These are phyloP conservation scores for Lasioglossum figueresi DNA, from an alignment of 2,888 invertebrate species.

Conservation along the genomic window DNA sequence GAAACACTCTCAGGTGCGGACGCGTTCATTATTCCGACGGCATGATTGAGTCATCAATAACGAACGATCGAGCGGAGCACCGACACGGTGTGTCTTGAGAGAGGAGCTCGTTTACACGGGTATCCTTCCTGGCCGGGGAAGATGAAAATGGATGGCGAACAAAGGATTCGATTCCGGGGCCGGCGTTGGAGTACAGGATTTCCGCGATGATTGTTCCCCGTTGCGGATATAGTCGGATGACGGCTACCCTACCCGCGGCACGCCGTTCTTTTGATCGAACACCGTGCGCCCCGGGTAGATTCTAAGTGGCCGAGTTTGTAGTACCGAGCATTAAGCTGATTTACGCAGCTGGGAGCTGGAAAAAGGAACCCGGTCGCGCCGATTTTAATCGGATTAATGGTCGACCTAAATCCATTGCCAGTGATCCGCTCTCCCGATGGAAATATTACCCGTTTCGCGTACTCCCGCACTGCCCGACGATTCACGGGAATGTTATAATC, in stretches of 20 bases:
- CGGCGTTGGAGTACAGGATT: neutral
- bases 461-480: constrained; percentile 17
- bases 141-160: neutral
- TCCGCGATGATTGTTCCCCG: neutral
- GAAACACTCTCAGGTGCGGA: neutral
- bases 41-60: constrained; percentile 18
- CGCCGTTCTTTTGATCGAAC: neutral
- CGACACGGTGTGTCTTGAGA: constrained; percentile 2
- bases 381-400: constrained; percentile 67
- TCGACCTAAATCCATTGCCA: constrained; percentile 55
- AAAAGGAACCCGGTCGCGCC: constrained; percentile 40
- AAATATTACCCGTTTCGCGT: constrained; percentile 48
- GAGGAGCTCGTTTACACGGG: neutral
- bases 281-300: neutral
- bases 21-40: neutral
- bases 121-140: neutral
- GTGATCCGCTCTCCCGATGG: constrained; percentile 47
- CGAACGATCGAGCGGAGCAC: neutral
- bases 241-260: neutral
- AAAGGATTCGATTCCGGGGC: neutral
- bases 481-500: constrained; percentile 46
- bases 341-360: constrained; percentile 45
- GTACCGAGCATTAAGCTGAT: constrained; percentile 50
- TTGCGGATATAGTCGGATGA: neutral
- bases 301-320: constrained; percentile 35